These are phyloP conservation scores for Euthynnus affinis DNA, from an alignment of 2,797 vertebrate species.

Conservation along the genomic window DNA sequence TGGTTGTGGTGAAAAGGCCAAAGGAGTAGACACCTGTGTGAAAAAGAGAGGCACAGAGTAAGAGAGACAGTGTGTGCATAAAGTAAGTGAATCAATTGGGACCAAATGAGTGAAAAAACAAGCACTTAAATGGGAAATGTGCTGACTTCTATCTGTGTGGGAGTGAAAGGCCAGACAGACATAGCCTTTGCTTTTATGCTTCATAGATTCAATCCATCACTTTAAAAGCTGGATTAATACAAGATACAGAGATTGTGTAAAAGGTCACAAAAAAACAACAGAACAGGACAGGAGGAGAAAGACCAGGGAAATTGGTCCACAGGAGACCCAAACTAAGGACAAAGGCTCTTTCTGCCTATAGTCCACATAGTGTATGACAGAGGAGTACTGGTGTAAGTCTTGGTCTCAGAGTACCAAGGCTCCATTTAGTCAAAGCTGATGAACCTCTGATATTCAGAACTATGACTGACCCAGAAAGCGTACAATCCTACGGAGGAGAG, in stretches of 20 bases:
- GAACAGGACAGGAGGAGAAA: conserved; percentile 24
- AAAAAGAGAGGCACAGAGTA: neutral
- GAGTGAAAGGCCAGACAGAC: conserved; percentile 45
- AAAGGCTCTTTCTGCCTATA: conserved; percentile 15
- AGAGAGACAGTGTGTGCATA: neutral
- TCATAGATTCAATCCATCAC: conserved; percentile 15
- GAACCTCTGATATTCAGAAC: conserved; percentile 39
- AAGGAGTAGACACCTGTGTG: conserved; percentile 92
- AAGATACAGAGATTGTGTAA: conserved; percentile 24
- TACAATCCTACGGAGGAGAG: conserved; percentile 91
- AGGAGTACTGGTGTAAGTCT: conserved; percentile 12
- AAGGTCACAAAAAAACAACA: conserved; percentile 40
- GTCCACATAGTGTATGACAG: conserved; percentile 6
- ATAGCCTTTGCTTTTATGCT: conserved; percentile 38
- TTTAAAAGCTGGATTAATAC: conserved; percentile 28
- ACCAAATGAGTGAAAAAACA: conserved; percentile 8
- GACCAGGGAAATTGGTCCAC: conserved; percentile 19
- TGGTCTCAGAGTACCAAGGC: conserved; percentile 27
- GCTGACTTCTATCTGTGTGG: conserved; percentile 36
- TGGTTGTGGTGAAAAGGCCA: conserved; percentile 93
- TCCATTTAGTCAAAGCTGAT: conserved; percentile 32
- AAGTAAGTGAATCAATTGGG: neutral
- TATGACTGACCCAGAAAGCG: conserved; percentile 90
- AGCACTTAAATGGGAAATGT: conserved; percentile 2
- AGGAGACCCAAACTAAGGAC: conserved; percentile 33